Evolutionary conservation across 2,797 vertebrate genomes (phyloP).

Genomic region (Stomatorhinus walkeri): DNA sequence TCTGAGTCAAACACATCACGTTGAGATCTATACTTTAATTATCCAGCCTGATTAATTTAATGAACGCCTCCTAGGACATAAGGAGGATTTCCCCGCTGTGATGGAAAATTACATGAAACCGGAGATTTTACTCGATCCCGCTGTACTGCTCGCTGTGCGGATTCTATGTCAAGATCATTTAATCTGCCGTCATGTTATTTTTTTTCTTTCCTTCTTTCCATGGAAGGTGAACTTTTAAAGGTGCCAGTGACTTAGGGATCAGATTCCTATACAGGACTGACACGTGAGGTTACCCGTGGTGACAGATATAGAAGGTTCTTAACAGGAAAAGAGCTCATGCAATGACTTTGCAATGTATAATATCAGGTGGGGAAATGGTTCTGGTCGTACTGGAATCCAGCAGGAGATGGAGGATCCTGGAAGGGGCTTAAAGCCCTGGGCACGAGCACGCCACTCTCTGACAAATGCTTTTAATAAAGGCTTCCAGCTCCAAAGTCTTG

Average conservation of each 20-base stretch:
- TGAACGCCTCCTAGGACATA: not conserved
- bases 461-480: slow-evolving; percentile 6
- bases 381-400: not conserved
- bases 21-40: not conserved
- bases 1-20: not conserved
- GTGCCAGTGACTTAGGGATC: not conserved
- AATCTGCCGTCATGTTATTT: not conserved
- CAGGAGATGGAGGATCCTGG: not conserved
- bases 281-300: not conserved
- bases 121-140: not conserved
- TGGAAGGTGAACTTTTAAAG: not conserved
- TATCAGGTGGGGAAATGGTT: not conserved
- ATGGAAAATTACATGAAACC: not conserved
- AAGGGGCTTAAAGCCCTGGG: not conserved
- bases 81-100: not conserved
- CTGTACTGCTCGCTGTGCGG: not conserved
- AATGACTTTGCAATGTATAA: not conserved
- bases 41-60: not conserved
- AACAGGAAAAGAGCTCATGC: not conserved
- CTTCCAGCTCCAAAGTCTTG: not conserved
- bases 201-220: not conserved
- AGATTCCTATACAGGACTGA: not conserved
- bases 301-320: not conserved
- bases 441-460: not conserved
- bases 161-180: not conserved